A percentile compares a stretch with the other conserved stretches of the same genome.
phyloP scores from a whole-genome alignment of 2,113 vertebrate species.

The Pluvianellus socialis region DNA sequence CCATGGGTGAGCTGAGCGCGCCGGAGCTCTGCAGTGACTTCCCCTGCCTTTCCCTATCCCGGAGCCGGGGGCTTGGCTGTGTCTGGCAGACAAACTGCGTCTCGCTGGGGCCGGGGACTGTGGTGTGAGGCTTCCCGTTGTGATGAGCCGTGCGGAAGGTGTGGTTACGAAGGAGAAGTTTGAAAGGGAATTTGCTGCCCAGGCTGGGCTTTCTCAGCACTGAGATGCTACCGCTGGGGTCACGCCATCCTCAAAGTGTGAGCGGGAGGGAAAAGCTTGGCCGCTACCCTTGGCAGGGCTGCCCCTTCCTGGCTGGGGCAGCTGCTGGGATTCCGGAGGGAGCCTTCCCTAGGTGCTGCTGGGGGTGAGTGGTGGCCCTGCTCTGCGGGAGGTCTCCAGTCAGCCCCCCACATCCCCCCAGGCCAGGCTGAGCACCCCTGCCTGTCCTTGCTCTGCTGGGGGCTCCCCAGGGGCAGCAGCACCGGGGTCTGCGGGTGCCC shows the following conservation, averaged over 20 bases:
- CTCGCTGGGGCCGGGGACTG: neutral
- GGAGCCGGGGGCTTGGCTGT: neutral
- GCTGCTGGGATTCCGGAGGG: neutral
- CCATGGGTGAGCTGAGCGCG: fast-evolving
- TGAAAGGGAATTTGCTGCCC: neutral
- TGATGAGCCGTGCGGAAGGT: fast-evolving
- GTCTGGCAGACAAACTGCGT: neutral
- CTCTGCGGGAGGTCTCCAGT: neutral
- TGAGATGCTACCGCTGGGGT: neutral
- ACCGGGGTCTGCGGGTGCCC: fast-evolving
- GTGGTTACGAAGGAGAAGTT: neutral
- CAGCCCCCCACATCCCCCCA: fast-evolving
- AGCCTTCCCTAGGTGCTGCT: neutral
- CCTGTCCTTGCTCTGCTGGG: neutral
- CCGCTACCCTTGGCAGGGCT: too few species aligned
- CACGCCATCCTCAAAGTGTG: fast-evolving
- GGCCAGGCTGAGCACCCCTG: neutral
- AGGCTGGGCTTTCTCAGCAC: neutral
- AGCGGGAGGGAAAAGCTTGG: neutral
- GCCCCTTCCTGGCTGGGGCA: neutral
- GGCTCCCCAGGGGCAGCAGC: neutral
- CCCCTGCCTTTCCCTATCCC: fast-evolving
- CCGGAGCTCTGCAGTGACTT: neutral
- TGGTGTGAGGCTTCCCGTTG: fast-evolving
- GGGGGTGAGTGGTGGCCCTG: too few species aligned